Percentiles rank a stretch among this genome's conserved stretches.
phyloP scores from a whole-genome alignment of 2,888 invertebrate genomes.

The Acronicta psi region DNA sequence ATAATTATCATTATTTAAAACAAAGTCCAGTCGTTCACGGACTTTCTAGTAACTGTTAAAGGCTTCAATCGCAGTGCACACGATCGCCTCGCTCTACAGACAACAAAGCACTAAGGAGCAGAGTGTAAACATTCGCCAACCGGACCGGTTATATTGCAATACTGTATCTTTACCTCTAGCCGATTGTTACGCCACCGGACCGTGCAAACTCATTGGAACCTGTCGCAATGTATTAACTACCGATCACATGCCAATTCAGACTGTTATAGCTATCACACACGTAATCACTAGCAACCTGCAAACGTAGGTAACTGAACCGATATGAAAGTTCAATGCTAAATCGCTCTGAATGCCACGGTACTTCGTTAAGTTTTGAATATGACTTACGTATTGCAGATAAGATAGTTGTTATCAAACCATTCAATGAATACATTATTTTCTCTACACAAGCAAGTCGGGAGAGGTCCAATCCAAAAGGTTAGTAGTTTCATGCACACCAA shows the following conservation, averaged over 20 bases:
- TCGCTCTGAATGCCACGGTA: conserved; percentile 10
- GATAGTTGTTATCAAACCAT: conserved; percentile 12
- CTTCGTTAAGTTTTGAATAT: conserved; percentile 5
- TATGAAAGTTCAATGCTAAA: conserved; percentile 27
- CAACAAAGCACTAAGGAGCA: conserved; percentile 41
- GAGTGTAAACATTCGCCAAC: conserved; percentile 48
- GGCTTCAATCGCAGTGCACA: conserved; percentile 4
- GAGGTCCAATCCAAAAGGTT: conserved; percentile 19
- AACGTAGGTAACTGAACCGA: conserved; percentile 6
- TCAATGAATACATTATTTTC: conserved; percentile 20
- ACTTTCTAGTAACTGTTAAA: conserved; percentile 6
- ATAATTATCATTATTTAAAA: conserved; percentile 3
- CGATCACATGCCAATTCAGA: conserved; percentile 28
- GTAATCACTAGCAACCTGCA: background rate
- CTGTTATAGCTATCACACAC: conserved; percentile 1
- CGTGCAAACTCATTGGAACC: conserved; percentile 25
- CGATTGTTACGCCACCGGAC: conserved; percentile 32
- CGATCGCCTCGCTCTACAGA: conserved; percentile 22
- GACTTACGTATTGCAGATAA: conserved; percentile 12
- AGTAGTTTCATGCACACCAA: conserved; percentile 52
- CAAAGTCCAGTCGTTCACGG: background rate
- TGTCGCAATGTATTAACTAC: conserved; percentile 23
- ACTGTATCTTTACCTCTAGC: conserved; percentile 30
- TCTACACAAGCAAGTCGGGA: conserved; percentile 4
- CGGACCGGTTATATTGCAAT: conserved; percentile 39